Conservation (phyloP, 30 jellyfish, hydroid and myxozoan genomes). For the Pelagia noctiluca region DNA sequence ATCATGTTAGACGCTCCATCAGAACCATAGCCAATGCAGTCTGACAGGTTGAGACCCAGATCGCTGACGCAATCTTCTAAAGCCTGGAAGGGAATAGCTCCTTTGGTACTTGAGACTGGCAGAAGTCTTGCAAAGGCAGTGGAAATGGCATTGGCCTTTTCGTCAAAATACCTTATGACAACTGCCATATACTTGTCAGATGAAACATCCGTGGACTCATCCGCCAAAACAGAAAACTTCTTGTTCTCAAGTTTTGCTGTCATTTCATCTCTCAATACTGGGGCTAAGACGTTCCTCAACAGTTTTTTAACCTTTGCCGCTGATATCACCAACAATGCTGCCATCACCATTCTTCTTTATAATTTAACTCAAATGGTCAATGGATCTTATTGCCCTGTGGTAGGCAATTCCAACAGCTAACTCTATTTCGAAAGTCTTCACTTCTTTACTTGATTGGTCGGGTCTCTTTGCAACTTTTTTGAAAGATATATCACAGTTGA, state of each 20-base stretch:
- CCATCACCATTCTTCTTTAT: conserved; percentile 47
- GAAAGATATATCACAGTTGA: conserved; percentile 57
- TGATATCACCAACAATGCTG: conserved; percentile 44
- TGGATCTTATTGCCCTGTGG: conserved; percentile 62
- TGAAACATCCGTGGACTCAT: conserved; percentile 66
- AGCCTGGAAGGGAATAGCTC: conserved; percentile 39
- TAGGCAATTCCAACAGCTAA: conserved; percentile 74
- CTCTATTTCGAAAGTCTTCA: conserved; percentile 64
- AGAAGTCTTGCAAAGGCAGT: conserved; percentile 55
- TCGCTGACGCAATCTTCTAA: conserved; percentile 29
- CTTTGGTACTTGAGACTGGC: conserved; percentile 47
- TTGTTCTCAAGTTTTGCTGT: conserved; percentile 37
- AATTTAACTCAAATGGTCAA: conserved; percentile 71
- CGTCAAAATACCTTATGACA: conserved; percentile 36
- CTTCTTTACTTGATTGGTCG: conserved; percentile 46
- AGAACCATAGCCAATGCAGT: conserved; percentile 51
- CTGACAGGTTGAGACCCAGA: conserved; percentile 34
- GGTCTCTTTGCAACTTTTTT: conserved; percentile 35
- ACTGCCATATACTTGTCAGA: conserved; percentile 54
- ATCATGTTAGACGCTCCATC: conserved; percentile 73
- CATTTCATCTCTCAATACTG: conserved; percentile 50
- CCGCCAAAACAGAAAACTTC: conserved; percentile 49
- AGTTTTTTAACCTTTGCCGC: conserved; percentile 54
- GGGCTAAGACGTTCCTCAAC: conserved; percentile 58
- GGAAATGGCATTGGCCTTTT: conserved; percentile 7